Percentiles rank a stretch among this genome's conserved stretches.
Conservation (phyloP, 2,113 vertebrate species). For the Aspidoscelis tigris region DNA sequence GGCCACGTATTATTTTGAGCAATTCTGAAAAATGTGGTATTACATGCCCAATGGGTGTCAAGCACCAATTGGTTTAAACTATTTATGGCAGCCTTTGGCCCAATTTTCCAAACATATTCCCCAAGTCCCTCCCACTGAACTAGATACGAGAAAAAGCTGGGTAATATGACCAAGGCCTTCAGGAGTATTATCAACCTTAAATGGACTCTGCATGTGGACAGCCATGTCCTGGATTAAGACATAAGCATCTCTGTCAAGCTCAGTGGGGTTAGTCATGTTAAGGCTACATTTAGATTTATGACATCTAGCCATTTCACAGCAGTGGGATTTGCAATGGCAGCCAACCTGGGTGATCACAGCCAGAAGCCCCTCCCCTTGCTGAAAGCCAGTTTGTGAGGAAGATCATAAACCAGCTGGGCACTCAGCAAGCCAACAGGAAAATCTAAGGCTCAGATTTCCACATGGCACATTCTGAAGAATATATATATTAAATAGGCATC, state of each 20-base stretch:
- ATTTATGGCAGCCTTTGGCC: not conserved
- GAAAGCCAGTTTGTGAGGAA: no score
- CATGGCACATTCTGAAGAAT: constrained; percentile 11
- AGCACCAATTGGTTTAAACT: not conserved
- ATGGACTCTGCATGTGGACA: not conserved
- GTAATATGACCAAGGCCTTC: not conserved
- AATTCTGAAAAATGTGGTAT: not conserved
- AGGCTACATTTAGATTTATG: not conserved
- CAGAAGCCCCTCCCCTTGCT: no score
- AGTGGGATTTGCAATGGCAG: not conserved
- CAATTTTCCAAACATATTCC: not conserved
- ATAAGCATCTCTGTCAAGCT: constrained; percentile 8
- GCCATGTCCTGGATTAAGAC: not conserved
- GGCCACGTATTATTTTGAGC: not conserved
- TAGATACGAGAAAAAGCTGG: not conserved
- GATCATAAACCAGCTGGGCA: constrained; percentile 22
- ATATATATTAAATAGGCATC: not conserved
- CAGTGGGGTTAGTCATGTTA: not conserved
- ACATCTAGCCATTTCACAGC: not conserved
- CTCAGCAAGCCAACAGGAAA: constrained; percentile 43
- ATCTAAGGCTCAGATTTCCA: constrained; percentile 50
- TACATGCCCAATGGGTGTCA: not conserved
- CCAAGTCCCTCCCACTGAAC: not conserved
- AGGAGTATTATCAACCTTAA: not conserved
- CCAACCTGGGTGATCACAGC: no score